A percentile compares a stretch with the other conserved stretches of the same genome.
Evolutionary conservation across 2,888 invertebrate genomes (phyloP).

Genomic region (Megastigmus dorsalis): DNA sequence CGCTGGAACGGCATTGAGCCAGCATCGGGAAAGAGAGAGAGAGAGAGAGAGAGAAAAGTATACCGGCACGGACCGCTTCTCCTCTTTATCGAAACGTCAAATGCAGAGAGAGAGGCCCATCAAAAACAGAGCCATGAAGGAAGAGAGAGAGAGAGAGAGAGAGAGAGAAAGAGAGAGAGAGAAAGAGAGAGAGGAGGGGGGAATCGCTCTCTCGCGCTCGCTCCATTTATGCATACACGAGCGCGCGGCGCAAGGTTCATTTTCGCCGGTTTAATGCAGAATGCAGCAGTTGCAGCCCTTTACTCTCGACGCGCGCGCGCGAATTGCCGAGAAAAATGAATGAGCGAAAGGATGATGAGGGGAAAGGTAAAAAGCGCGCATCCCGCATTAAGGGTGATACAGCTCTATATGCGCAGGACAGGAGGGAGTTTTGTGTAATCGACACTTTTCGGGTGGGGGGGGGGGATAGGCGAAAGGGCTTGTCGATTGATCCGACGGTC

Average conservation of each 20-base stretch:
- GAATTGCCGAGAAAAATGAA: too few relatives aligned
- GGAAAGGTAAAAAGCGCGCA: not conserved
- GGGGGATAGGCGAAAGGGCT: not conserved
- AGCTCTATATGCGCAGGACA: too few relatives aligned
- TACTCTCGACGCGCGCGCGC: not conserved
- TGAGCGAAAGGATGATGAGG: not conserved
- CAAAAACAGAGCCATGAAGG: constrained; percentile 14
- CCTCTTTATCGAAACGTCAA: constrained; percentile 71
- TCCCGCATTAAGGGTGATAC: not conserved
- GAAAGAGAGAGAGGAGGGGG: not conserved
- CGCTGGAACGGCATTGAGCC: constrained; percentile 20
- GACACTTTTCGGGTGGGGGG: not conserved
- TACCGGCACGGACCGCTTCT: not conserved
- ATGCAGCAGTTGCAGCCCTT: not conserved
- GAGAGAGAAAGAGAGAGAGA: constrained; percentile 1
- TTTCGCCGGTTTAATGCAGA: constrained; percentile 18
- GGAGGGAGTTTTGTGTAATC: constrained; percentile 15
- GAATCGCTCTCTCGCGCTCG: not conserved
- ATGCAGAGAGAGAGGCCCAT: constrained; percentile 58
- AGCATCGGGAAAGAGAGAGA: not conserved
- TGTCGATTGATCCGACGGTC: constrained; percentile 21
- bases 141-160: not conserved
- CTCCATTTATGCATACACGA: constrained; percentile 30
- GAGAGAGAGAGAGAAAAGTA: constrained; percentile 18
- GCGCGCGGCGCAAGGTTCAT: not conserved